Evolutionary conservation across 2,888 invertebrate species (phyloP), one percentile per base, ranked within the genome.

Genomic region (Chrysotoxum bicinctum): DNA sequence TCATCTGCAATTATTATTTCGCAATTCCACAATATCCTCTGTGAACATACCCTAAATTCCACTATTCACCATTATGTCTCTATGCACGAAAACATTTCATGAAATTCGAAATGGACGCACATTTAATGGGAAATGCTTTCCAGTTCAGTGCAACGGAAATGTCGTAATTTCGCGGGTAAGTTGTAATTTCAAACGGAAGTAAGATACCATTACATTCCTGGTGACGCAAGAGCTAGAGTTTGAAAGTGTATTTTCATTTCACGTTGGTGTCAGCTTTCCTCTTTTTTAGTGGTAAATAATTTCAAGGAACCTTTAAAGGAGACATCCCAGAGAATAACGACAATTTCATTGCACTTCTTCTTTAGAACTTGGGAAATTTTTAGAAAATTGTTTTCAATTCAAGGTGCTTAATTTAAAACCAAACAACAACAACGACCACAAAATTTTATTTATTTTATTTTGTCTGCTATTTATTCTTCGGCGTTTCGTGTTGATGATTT

Each of bases 61-160:
- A 60, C 23, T 23, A 60, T n/a, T 60, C 40, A 40, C 9, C 40
- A 40, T 45, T 14, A 7, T 45, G 12, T 64, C 8, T 45, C 8
- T 30, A 16, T 30, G 7, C 19, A 62, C 60, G 45, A 45, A 64
- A 64, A 64, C 45, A 45, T 23, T 62, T 32, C 10, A 26, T 30
- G 45, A 45, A 64, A 64, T 64, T 19, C 16, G 30, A 64, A 64
- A 64, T 64, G 64, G 35, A 10, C 35, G 26, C n/a, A 66, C 75
- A 66, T 23, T 73, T 50, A 48, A 58, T 48, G 72, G 35, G 10
- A 73, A 48, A 48, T 58, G 37, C 48, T 60, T 73, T 60, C 23
- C 43, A 72, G 72, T 58, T 72, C 72, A 60, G 30, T 73, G 60
- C 72, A 50, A 50, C 60, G 60, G 72, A 62, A 72, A 72, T 72